These are phyloP conservation scores for Hippocampus kuda DNA, from an alignment of 2,797 vertebrate genomes.

Conservation along the genomic window DNA sequence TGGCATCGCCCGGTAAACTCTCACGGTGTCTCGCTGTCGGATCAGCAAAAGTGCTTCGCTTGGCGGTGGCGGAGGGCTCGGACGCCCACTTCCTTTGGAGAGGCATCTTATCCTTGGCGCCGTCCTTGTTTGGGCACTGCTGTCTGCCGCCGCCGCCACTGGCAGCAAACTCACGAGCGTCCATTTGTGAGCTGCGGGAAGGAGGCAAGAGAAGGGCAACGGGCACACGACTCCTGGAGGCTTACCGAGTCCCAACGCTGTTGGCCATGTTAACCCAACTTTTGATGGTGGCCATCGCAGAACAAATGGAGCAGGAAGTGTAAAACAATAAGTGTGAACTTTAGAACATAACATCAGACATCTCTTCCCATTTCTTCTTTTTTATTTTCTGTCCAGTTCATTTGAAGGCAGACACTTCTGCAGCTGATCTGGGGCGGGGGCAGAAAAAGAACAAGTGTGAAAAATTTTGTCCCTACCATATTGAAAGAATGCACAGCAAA, in stretches of 20 bases:
- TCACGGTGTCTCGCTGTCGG: conserved; percentile 77
- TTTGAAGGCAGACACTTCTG: conserved; percentile 29
- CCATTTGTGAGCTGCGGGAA: conserved; percentile 71
- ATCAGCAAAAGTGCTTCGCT: conserved; percentile 82
- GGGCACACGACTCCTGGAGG: not conserved
- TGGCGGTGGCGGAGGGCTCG: conserved; percentile 77
- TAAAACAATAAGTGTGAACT: conserved; percentile 20
- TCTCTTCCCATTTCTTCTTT: conserved; percentile 34
- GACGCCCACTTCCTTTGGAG: conserved; percentile 86
- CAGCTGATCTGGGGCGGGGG: conserved; percentile 28
- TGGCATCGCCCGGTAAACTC: conserved; percentile 68
- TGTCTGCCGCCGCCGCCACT: conserved; percentile 61
- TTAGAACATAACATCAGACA: conserved; percentile 46
- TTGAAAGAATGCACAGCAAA: too few relatives aligned
- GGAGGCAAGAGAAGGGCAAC: not conserved
- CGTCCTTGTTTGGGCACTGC: conserved; percentile 77
- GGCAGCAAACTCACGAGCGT: conserved; percentile 77
- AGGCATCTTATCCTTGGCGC: conserved; percentile 78
- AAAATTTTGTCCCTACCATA: not conserved
- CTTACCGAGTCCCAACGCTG: conserved; percentile 29
- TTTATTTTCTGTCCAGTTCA: conserved; percentile 34
- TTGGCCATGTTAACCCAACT: conserved; percentile 58
- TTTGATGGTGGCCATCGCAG: conserved; percentile 69
- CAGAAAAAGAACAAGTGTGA: conserved; percentile 4
- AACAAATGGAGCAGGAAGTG: conserved; percentile 48